Conservation (phyloP, 53 echinoderm and acorn worm species). For the Mesocentrotus franciscanus region DNA sequence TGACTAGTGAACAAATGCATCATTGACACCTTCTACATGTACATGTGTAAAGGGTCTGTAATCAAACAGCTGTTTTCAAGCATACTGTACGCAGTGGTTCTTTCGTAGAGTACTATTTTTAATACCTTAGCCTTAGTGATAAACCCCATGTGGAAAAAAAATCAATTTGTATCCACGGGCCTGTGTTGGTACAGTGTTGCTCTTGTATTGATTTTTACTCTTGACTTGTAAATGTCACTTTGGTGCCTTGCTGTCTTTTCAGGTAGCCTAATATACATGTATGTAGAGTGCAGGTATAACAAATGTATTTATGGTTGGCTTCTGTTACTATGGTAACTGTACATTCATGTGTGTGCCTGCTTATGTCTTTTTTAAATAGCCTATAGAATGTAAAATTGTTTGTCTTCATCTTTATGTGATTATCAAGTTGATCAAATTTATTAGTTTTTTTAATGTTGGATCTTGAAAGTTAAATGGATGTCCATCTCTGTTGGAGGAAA, state of each 20-base stretch:
- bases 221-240: conserved; percentile 13
- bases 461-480: too few species aligned
- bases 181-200: conserved; percentile 9
- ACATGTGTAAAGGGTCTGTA: background rate
- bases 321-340: too few species aligned
- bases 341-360: too few species aligned
- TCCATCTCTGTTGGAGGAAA: too few species aligned
- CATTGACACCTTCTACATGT: background rate
- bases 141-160: background rate
- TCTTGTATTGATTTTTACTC: conserved; percentile 21
- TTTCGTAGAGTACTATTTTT: background rate
- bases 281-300: background rate
- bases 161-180: conserved; percentile 3
- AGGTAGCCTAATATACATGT: background rate
- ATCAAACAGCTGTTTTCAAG: background rate
- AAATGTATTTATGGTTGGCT: too few species aligned
- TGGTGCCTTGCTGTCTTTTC: background rate
- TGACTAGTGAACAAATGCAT: background rate
- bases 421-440: too few species aligned
- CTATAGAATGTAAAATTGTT: too few species aligned
- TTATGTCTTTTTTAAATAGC: too few species aligned
- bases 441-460: too few species aligned
- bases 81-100: background rate
- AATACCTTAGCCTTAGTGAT: background rate
- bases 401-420: too few species aligned